Base-by-base conservation (phyloP, 2,888 invertebrate genomes). In the Chymomyza fuscimana region DNA sequence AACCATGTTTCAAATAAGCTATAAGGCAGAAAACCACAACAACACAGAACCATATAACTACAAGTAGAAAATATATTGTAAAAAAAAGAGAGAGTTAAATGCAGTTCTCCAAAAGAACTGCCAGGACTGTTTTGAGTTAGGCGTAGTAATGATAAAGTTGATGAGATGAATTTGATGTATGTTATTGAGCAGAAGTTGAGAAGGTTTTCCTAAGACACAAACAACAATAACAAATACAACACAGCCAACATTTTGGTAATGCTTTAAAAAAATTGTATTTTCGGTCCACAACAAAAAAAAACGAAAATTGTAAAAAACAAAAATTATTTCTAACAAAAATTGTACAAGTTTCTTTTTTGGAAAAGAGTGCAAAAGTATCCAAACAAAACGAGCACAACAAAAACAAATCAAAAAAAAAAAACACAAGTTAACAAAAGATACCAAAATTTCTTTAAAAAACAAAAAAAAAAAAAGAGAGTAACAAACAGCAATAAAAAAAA, bases 61-160 rank as follows among this genome's bases (percentile, higher is more conserved):
- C 63, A 60, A 9, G 4, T 36, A 65, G 29, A 52, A 16, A 62
- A 63, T 51, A 36, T 68, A 76, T 60, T 70, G 66, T 73, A 76
- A 73, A 65, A 62, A 46, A 63, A 63, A 46, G 40, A 65, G 70
- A 74, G 64, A 66, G 82, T 84, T 76, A 63, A 63, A 68, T 52
- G 60, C 62, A 73, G 64, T 72, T 69, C 63, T 36, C 69, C 19
- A 51, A 16, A 36, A 69, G 67, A 68, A 22, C 59, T 68, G 63
- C 59, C 71, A 64, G 70, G 75, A 83, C 86, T 86, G 84, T 86
- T 82, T 82, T 79, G 81, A 79, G 86, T 82, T 77, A 80, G 75
- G 68, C 64, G 74, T 64, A 78, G 64, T 66, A 52, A 19, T 52
- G 80, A 78, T 63, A 15, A 12, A 65, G 58, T 16, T 40, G 29